Conservation (phyloP, 2,888 invertebrate genomes). For the Hirtodrosophila alboralis region DNA sequence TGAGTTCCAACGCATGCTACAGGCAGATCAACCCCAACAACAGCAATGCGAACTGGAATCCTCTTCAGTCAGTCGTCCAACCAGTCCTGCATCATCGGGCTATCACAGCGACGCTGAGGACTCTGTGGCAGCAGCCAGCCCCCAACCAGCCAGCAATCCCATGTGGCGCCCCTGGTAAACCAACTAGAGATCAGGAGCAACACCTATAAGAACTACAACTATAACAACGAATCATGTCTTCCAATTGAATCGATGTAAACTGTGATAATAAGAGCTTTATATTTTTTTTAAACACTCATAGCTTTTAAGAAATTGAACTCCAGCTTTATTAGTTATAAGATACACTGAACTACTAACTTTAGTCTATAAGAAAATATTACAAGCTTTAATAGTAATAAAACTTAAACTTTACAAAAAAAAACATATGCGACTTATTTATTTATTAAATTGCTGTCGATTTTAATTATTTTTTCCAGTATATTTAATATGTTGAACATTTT, state of each 20-base stretch:
- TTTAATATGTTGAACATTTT: too few species aligned
- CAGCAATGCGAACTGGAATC: slow-evolving; percentile 45
- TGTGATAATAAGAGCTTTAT: slow-evolving; percentile 67
- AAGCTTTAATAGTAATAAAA: slow-evolving; percentile 60
- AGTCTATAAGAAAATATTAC: slow-evolving; percentile 24
- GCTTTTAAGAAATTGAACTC: slow-evolving; percentile 22
- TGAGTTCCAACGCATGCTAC: slow-evolving; percentile 87
- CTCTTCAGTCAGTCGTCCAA: slow-evolving; percentile 51
- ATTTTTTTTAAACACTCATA: slow-evolving; percentile 28
- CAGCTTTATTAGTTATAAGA: slow-evolving; percentile 51
- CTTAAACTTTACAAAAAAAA: slow-evolving; percentile 30
- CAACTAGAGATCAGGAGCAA: background rate
- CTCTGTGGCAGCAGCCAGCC: slow-evolving; percentile 50
- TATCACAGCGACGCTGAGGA: slow-evolving; percentile 81
- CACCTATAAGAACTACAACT: slow-evolving; percentile 20
- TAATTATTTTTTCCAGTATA: too few species aligned
- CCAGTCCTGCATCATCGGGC: slow-evolving; percentile 83
- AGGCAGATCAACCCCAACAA: slow-evolving; percentile 57
- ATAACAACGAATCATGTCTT: slow-evolving; percentile 62
- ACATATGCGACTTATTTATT: background rate
- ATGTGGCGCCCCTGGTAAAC: slow-evolving; percentile 78
- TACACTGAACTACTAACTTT: slow-evolving; percentile 27
- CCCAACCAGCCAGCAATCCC: slow-evolving; percentile 32
- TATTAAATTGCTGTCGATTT: background rate
- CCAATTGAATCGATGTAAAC: slow-evolving; percentile 54